Conservation (phyloP, 1,140 invertebrate species). For the Stegodyphus mimosarum region DNA sequence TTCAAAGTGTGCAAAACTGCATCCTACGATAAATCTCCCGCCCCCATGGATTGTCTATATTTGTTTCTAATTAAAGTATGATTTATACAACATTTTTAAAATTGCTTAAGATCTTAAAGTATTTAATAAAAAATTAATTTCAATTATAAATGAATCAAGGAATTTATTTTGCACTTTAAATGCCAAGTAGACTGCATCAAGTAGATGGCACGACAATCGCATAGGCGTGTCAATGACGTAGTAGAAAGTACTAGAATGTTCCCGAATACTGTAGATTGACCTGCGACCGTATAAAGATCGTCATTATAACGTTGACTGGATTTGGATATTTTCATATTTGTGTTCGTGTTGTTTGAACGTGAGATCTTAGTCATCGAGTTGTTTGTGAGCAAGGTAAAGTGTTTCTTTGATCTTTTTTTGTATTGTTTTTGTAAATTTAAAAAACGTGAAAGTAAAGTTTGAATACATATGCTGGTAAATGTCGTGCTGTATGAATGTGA, state of each 20-base stretch:
- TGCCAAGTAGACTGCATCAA: too few species aligned
- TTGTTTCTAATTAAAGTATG: too few species aligned
- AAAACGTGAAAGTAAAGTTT: neutral
- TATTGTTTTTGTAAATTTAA: neutral
- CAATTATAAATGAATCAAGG: too few species aligned
- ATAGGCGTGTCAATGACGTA: constrained; percentile 28
- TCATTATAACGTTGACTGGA: too few species aligned
- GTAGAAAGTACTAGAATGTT: constrained; percentile 27
- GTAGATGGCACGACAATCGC: constrained; percentile 33
- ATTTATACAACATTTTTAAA: too few species aligned
- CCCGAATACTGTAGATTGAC: constrained; percentile 43
- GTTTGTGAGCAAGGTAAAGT: neutral
- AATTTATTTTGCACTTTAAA: too few species aligned
- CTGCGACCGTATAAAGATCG: constrained; percentile 30
- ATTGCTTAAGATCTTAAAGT: too few species aligned
- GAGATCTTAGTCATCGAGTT: neutral
- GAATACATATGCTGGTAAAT: neutral
- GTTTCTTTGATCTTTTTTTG: neutral
- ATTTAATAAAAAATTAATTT: too few species aligned
- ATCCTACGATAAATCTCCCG: too few species aligned
- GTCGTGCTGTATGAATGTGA: neutral
- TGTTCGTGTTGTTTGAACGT: neutral
- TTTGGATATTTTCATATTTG: neutral
- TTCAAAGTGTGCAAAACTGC: too few species aligned
- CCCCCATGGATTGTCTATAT: too few species aligned